Evolutionary conservation across 1,140 invertebrate genomes (phyloP), one percentile per base, ranked within the genome.

Genomic region (Berghia stephanieae): DNA sequence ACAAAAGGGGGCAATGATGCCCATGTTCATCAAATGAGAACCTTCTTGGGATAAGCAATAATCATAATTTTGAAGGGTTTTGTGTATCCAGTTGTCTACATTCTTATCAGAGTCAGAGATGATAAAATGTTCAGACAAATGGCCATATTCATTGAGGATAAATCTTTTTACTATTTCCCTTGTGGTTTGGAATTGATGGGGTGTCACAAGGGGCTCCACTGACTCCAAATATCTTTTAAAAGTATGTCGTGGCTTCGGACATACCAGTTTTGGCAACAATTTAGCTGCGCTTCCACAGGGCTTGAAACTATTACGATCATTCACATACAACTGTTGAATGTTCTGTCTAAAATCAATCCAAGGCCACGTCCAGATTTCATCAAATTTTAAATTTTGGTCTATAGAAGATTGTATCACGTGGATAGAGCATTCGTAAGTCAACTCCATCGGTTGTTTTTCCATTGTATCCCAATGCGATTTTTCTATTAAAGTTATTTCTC

Each of bases 331-430:
- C n/a, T 40, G 6, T 27, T n/a, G n/a, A 16, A 57, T n/a, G 2
- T 42, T 60, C 1, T 13, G 1, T 3, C 63, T 24, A 2, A 21
- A 42, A 21, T 63, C 46, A 3, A 75, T n/a, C 72, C 72, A 75
- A 42, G 72, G 55, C 72, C 72, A 75, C 2, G 55, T 38, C 72
- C 72, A 75, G 1, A 75, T 2, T 1, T 60, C 38, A 1, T 63
- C 55, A 3, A n/a, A 13, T n/a, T n/a, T n/a, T n/a, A n/a, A n/a
- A n/a, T n/a, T n/a, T n/a, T n/a, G n/a, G n/a, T n/a, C n/a, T n/a
- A n/a, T n/a, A n/a, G n/a, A n/a, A n/a, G n/a, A n/a, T n/a, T n/a
- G n/a, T n/a, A n/a, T n/a, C n/a, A n/a, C n/a, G n/a, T n/a, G n/a
- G n/a, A n/a, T n/a, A n/a, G n/a, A n/a, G n/a, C n/a, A n/a, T n/a